A percentile compares a stretch with the other conserved stretches of the same genome.
Conservation (phyloP, 2,113 vertebrate species). For the Damaliscus lunatus region DNA sequence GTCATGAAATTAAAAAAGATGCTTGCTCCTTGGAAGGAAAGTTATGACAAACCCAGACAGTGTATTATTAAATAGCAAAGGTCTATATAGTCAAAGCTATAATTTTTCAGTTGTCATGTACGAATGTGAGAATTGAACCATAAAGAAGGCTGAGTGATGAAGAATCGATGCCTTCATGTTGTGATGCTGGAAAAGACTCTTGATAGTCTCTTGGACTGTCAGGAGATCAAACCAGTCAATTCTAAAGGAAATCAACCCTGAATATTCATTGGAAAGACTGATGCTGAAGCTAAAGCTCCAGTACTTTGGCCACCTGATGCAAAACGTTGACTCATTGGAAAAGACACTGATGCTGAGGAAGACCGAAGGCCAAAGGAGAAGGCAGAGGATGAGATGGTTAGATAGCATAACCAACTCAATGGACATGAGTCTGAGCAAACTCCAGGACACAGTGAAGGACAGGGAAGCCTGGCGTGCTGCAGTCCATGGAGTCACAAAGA, state of each 20-base stretch:
- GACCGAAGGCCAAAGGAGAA: neutral
- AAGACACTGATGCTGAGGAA: neutral
- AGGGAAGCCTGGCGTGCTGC: neutral
- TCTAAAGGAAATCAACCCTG: neutral
- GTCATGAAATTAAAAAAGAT: neutral
- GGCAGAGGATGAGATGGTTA: neutral
- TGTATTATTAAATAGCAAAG: neutral
- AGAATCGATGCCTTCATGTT: neutral
- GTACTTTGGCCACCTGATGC: neutral
- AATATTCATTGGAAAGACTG: neutral
- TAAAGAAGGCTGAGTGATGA: neutral
- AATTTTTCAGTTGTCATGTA: neutral
- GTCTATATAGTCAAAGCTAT: neutral
- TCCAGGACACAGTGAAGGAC: neutral
- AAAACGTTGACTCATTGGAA: neutral
- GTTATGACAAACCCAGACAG: neutral
- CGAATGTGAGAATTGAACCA: neutral
- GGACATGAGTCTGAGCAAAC: neutral
- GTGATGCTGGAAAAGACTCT: neutral
- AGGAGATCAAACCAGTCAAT: neutral
- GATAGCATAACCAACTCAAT: neutral
- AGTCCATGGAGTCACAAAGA: neutral
- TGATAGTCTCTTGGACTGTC: neutral
- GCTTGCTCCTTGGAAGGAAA: neutral
- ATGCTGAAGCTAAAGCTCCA: neutral